Percentiles rank a stretch among this genome's conserved stretches.
phyloP scores from a whole-genome alignment of 1,140 invertebrate genomes.

The Drosophila ogumai region DNA sequence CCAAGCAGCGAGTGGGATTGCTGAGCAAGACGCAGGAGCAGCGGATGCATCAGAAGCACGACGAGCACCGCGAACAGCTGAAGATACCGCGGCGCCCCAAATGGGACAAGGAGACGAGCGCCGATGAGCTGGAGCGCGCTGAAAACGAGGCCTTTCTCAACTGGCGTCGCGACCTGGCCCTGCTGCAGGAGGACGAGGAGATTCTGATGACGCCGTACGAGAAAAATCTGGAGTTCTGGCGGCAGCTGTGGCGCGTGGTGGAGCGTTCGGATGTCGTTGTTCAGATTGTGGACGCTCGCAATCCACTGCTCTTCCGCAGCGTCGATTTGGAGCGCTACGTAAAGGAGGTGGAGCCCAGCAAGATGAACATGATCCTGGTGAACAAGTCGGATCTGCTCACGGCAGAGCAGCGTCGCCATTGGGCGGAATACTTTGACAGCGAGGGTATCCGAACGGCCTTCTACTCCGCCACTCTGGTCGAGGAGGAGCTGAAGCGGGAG shows the following conservation, averaged over 20 bases:
- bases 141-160: slow-evolving; percentile 94
- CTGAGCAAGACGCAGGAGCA: slow-evolving; percentile 88
- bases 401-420: slow-evolving; percentile 91
- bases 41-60: slow-evolving; percentile 87
- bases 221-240: slow-evolving; percentile 99
- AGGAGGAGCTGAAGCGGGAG: slow-evolving; percentile 86
- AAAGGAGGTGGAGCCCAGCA: slow-evolving; percentile 91
- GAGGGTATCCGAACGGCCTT: slow-evolving; percentile 90
- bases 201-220: slow-evolving; percentile 98
- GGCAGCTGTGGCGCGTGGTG: slow-evolving; percentile 98
- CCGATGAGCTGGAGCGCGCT: slow-evolving; percentile 90
- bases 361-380: slow-evolving; percentile 94
- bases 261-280: slow-evolving; percentile 98
- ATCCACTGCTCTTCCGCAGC: slow-evolving; percentile 97
- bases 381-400: slow-evolving; percentile 99
- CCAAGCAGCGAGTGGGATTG: slow-evolving; percentile 87
- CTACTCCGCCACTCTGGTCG: slow-evolving; percentile 91
- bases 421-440: slow-evolving; percentile 95
- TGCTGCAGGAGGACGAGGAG: slow-evolving; percentile 92
- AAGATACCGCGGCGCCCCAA: slow-evolving; percentile 94
- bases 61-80: slow-evolving; percentile 88
- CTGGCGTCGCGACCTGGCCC: slow-evolving; percentile 93
- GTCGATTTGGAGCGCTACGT: slow-evolving; percentile 98
- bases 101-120: slow-evolving; percentile 91
- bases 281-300: slow-evolving; percentile 98